Conservation (phyloP, 1,140 invertebrate species). For the Trypoxylus dichotomus region DNA sequence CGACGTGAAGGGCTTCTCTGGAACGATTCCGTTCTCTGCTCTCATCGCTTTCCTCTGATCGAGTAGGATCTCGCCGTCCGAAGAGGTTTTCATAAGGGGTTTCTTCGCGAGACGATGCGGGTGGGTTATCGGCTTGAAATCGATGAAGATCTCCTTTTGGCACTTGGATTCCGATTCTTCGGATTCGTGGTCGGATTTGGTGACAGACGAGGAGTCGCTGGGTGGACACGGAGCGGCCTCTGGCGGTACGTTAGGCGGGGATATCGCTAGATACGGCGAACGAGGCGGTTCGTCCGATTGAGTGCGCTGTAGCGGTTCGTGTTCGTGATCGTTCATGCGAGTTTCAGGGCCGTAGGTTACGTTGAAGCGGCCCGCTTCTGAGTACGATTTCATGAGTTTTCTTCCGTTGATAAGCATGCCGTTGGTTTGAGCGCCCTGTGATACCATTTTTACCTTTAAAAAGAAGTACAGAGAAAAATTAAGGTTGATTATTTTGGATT, state of each 20-base stretch:
- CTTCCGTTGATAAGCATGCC: conserved; percentile 66
- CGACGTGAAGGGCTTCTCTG: conserved; percentile 58
- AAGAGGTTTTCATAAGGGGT: conserved; percentile 75
- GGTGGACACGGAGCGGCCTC: conserved; percentile 34
- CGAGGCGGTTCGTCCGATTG: conserved; percentile 80
- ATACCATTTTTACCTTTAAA: conserved; percentile 87
- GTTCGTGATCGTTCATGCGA: conserved; percentile 54
- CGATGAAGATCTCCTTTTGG: conserved; percentile 81
- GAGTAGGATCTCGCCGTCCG: conserved; percentile 76
- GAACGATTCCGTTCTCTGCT: conserved; percentile 52
- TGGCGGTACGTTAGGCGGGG: conserved; percentile 47
- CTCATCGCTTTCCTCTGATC: conserved; percentile 59
- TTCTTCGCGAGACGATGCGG: conserved; percentile 54
- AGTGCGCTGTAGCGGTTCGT: conserved; percentile 73
- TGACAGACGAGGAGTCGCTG: conserved; percentile 47
- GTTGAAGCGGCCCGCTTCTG: conserved; percentile 69
- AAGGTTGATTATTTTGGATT: no score
- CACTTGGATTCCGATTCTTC: conserved; percentile 55
- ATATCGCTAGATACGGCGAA: conserved; percentile 65
- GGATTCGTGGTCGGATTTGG: conserved; percentile 54
- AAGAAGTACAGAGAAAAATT: conserved; percentile 29
- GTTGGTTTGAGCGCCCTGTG: conserved; percentile 86
- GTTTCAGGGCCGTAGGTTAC: conserved; percentile 46
- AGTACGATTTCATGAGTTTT: conserved; percentile 81
- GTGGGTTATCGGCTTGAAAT: conserved; percentile 75